These are phyloP conservation scores for Neopelma chrysocephalum DNA, from an alignment of 2,797 vertebrate genomes.

Conservation along the genomic window DNA sequence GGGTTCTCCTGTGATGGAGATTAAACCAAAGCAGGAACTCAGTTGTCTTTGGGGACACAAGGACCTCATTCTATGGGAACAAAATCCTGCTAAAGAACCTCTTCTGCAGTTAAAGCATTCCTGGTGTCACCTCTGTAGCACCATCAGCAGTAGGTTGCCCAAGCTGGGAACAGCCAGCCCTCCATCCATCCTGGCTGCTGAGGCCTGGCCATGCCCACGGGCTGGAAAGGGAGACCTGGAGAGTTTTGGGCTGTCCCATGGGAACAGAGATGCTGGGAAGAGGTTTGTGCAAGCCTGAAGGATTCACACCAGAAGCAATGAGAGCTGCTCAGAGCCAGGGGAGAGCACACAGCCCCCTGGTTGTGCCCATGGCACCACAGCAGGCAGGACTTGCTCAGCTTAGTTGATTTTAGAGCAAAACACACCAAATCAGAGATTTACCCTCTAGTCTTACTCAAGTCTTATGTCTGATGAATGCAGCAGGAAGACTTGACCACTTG, in stretches of 20 bases:
- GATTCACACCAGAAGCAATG: neutral
- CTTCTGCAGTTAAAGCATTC: neutral
- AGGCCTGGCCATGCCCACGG: accelerated
- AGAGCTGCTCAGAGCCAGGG: neutral
- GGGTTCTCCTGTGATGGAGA: neutral
- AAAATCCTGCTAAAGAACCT: neutral
- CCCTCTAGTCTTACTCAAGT: neutral
- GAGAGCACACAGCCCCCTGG: neutral
- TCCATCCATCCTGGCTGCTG: neutral
- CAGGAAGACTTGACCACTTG: neutral
- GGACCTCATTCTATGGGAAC: neutral
- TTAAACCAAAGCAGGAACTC: neutral
- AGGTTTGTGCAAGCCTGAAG: neutral
- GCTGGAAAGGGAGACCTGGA: neutral
- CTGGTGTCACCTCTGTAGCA: neutral
- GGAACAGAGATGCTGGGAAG: neutral
- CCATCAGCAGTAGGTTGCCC: neutral
- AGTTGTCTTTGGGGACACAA: neutral
- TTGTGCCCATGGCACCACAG: neutral
- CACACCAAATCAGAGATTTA: neutral
- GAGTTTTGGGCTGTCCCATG: no score
- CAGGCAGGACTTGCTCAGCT: neutral
- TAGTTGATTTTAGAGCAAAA: neutral
- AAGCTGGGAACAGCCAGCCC: neutral
- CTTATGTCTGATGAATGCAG: neutral